Percentiles rank a stretch among this genome's conserved stretches.
phyloP scores from a whole-genome alignment of 2,888 invertebrate genomes.

The Rosalia funebris region DNA sequence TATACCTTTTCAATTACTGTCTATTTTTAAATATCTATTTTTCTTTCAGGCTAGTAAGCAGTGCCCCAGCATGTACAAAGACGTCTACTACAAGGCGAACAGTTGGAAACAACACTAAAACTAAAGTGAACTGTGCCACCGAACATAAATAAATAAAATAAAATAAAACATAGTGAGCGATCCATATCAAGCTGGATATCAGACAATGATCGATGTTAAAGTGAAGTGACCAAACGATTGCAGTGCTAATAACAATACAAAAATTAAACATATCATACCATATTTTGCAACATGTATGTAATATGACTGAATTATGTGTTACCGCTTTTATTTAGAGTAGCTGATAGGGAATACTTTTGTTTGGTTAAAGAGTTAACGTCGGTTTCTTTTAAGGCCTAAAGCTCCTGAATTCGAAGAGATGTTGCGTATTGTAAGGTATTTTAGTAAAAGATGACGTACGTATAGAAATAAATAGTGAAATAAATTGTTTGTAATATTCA shows the following conservation, averaged over 20 bases:
- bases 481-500: constrained; percentile 44
- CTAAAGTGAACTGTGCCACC: constrained; percentile 33
- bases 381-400: constrained; percentile 37
- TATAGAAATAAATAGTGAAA: constrained; percentile 33
- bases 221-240: constrained; percentile 51
- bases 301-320: constrained; percentile 52
- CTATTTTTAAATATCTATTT: too few relatives aligned
- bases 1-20: too few relatives aligned
- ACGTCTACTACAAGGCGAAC: constrained; percentile 92
- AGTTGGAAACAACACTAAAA: constrained; percentile 86
- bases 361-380: constrained; percentile 6
- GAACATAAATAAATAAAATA: constrained; percentile 18
- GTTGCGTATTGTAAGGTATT: constrained; percentile 34
- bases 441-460: constrained; percentile 36
- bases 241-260: constrained; percentile 48
- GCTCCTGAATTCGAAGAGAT: constrained; percentile 15
- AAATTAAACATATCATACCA: constrained; percentile 60
- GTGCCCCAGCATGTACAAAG: constrained; percentile 92
- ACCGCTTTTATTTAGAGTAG: constrained; percentile 52
- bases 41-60: constrained; percentile 80
- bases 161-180: constrained; percentile 29
- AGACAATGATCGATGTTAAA: constrained; percentile 29
- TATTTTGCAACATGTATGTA: constrained; percentile 55
- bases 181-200: constrained; percentile 32
- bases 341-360: constrained; percentile 17